Percentiles rank a stretch among this genome's conserved stretches.
phyloP scores from a whole-genome alignment of 64 coral and sea anemone genomes.

The Montipora capricornis region DNA sequence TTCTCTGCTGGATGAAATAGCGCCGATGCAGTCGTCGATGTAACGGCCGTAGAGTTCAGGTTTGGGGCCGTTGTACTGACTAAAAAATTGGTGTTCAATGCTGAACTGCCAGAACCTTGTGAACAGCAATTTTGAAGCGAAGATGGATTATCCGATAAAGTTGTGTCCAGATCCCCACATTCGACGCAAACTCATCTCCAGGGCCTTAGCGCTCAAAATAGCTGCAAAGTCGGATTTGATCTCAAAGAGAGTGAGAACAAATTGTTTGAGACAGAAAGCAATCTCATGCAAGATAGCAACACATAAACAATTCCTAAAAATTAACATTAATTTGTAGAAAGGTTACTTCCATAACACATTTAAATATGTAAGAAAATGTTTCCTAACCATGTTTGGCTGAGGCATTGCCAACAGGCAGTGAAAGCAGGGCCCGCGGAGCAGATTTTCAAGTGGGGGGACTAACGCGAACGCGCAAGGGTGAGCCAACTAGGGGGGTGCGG shows the following conservation, averaged over 20 bases:
- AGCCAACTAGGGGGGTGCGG: too few relatives aligned
- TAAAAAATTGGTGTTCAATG: too few relatives aligned
- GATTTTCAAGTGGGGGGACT: too few relatives aligned
- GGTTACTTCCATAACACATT: slow-evolving; percentile 23
- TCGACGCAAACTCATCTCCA: slow-evolving; percentile 5
- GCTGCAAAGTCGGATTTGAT: not conserved
- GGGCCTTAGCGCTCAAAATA: not conserved
- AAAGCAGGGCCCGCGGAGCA: too few relatives aligned
- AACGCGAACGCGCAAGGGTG: too few relatives aligned
- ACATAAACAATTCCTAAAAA: not conserved
- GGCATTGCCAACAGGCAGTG: too few relatives aligned
- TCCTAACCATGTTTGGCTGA: not conserved
- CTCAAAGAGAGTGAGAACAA: not conserved
- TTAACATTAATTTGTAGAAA: not conserved
- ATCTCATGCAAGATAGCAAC: slow-evolving; percentile 11
- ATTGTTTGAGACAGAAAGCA: not conserved
- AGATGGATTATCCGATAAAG: not conserved
- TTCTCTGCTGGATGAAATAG: too few relatives aligned
- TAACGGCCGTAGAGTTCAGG: too few relatives aligned
- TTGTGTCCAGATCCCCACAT: slow-evolving; percentile 21
- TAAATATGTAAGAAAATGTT: slow-evolving; percentile 4
- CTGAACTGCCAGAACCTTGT: not conserved
- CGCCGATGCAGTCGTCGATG: too few relatives aligned
- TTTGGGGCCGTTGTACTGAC: too few relatives aligned
- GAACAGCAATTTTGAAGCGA: too few relatives aligned